Evolutionary conservation across 2,888 invertebrate species (phyloP).

Genomic region (Thymelicus acteon): DNA sequence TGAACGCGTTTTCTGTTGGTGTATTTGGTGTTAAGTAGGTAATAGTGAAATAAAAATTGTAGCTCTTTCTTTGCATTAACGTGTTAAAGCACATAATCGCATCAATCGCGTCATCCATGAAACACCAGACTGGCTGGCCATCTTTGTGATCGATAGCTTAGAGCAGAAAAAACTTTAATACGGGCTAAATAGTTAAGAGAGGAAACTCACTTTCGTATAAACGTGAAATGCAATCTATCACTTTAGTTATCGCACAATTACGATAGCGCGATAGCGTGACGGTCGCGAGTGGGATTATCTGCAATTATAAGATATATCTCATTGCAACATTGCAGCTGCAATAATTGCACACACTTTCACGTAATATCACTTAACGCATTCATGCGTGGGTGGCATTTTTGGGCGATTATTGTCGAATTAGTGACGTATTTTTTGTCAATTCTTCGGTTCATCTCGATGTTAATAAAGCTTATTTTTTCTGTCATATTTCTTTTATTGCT

Average conservation of each 20-base stretch:
- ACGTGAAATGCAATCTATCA: conserved; percentile 1
- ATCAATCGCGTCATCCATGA: no score
- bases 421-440: background rate
- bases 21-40: no score
- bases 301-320: conserved; percentile 30
- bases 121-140: no score
- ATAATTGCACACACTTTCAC: conserved; percentile 27
- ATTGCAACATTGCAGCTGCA: conserved; percentile 18
- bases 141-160: no score
- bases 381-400: conserved; percentile 8
- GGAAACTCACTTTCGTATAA: background rate
- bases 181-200: background rate
- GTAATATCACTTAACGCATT: conserved; percentile 18
- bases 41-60: no score
- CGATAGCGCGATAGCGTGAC: conserved; percentile 23
- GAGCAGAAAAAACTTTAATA: background rate
- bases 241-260: conserved; percentile 5
- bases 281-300: conserved; percentile 16
- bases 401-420: background rate
- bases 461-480: no score
- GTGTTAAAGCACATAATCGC: no score
- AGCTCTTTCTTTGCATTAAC: no score
- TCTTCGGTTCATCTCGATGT: no score
- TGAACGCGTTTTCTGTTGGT: background rate
- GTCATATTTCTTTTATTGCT: no score